Percentiles rank a stretch among this genome's conserved stretches.
phyloP scores from a whole-genome alignment of 2,797 vertebrate genomes.

The Chanos chanos region DNA sequence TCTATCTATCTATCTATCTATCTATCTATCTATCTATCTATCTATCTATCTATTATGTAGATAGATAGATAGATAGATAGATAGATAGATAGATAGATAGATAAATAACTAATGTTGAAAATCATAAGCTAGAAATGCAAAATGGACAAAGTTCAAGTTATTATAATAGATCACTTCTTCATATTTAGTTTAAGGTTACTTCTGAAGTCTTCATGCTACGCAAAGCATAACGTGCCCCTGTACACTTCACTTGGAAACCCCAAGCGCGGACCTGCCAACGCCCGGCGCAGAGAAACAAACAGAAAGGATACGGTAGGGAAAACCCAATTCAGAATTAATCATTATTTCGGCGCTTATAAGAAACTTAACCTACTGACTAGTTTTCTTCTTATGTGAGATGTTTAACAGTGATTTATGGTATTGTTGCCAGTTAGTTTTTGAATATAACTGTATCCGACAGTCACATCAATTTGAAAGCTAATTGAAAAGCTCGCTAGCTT shows the following conservation, averaged over 20 bases:
- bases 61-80: too few relatives aligned
- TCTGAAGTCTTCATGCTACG: slow-evolving; percentile 39
- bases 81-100: too few relatives aligned
- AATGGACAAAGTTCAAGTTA: neutral
- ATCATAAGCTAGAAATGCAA: neutral
- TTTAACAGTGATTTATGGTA: too few relatives aligned
- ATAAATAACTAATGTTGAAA: too few relatives aligned
- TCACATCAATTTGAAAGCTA: neutral
- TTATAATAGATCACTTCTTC: neutral
- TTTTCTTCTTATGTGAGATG: too few relatives aligned
- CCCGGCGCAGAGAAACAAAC: slow-evolving; percentile 73
- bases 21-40: too few relatives aligned
- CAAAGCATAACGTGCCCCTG: slow-evolving; percentile 67
- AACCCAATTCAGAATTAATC: neutral
- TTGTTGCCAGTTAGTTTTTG: too few relatives aligned
- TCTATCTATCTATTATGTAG: too few relatives aligned
- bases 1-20: too few relatives aligned
- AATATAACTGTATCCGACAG: neutral
- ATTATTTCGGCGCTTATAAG: neutral
- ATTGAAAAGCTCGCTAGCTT: neutral
- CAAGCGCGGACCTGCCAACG: slow-evolving; percentile 77
- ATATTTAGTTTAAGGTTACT: neutral
- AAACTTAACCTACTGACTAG: accelerated
- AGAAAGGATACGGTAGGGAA: slow-evolving; percentile 64
- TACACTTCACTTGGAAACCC: slow-evolving; percentile 71